These are phyloP conservation scores for Pardalotus punctatus DNA, from an alignment of 2,113 vertebrate genomes.

Conservation along the genomic window DNA sequence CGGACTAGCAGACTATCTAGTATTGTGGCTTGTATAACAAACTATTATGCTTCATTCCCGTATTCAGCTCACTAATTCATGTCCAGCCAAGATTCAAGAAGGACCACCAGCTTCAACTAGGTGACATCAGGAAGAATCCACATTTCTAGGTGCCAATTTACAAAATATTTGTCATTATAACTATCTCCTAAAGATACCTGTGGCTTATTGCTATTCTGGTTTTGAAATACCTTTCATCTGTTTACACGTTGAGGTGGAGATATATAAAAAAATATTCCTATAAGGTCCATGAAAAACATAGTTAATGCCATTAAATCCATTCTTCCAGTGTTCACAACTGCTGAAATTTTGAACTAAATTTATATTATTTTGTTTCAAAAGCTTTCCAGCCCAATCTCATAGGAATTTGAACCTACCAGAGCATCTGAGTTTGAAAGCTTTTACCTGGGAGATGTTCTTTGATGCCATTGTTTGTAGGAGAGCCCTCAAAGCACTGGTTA, in stretches of 20 bases:
- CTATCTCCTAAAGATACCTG: neutral
- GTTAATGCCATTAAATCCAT: neutral
- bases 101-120: neutral
- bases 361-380: neutral
- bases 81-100: neutral
- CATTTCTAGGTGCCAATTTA: neutral
- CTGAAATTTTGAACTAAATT: neutral
- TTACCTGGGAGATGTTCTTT: conserved; percentile 91
- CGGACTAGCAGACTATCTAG: neutral
- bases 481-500: conserved; percentile 90
- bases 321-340: neutral
- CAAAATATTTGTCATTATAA: neutral
- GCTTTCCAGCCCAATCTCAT: neutral
- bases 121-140: neutral
- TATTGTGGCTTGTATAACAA: neutral
- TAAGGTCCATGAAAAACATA: neutral
- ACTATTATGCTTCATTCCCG: neutral
- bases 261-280: neutral
- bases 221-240: neutral
- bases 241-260: neutral
- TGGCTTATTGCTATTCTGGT: neutral
- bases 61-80: neutral
- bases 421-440: conserved; percentile 17
- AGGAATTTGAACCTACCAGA: neutral
- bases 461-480: conserved; percentile 92